Base-by-base conservation (phyloP, 2,888 invertebrate genomes). In the Ectropis crepuscularia region DNA sequence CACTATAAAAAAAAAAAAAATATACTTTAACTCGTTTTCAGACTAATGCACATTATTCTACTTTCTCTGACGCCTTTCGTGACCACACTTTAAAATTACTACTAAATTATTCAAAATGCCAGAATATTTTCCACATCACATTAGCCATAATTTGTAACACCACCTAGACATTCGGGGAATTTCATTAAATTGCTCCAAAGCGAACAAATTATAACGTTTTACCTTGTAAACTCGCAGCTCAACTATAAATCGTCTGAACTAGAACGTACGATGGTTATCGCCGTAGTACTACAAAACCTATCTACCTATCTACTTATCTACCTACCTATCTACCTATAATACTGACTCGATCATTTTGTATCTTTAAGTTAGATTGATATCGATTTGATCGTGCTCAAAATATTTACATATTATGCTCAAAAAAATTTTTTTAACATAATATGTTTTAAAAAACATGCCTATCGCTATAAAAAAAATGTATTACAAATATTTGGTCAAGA, bases 111-210 rank as follows among this genome's bases (percentile, higher is more conserved):
- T 50, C 49, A 12, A 61, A 61, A 50, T 36, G n/a, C 46, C 55
- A 54, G n/a, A 55, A 57, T 46, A 55, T 57, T 57, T 54, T 63
- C 59, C 48, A 67, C 57, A 53, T 16, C 47, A 61, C 62, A 45
- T 61, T 59, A 42, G 9, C 63, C 45, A 61, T 69, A 69, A 68
- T 68, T 67, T 69, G 59, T 65, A 63, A 51, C 63, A 63, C 63
- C 63, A 53, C 41, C 62, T 63, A 71, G 71, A 71, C 71, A 53
- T 71, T 72, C 71, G 62, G 11, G 42, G 71, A 68, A 72, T 59
- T 61, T 54, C 65, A 58, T 50, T 65, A 65, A 58, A 61, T 54
- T 65, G 39, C 45, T 65, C 50, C 39, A 46, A 53, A 47, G 47
- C 46, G 41, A 51, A 49, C 63, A 63, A 60, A 60, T 60, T 60